Conservation (phyloP, 2,113 vertebrate species). For the Scomber colias region DNA sequence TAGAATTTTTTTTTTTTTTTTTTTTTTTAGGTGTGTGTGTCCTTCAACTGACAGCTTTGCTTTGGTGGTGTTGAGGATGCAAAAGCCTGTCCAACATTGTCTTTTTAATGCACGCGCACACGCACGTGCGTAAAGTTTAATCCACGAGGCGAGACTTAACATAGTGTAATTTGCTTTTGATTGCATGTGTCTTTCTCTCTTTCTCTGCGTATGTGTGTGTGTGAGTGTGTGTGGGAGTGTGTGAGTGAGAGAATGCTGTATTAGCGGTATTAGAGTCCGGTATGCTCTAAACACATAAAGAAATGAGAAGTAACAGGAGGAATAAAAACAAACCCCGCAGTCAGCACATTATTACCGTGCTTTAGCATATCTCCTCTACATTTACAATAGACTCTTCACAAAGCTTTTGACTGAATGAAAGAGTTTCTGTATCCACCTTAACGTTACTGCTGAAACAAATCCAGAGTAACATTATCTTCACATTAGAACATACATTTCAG, state of each 20-base stretch:
- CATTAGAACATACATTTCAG: no score
- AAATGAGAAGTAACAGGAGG: slow-evolving; percentile 42
- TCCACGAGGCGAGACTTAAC: slow-evolving; percentile 63
- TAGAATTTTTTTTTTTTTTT: background rate
- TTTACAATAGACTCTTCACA: slow-evolving; percentile 10
- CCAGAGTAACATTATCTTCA: background rate
- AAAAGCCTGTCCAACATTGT: slow-evolving; percentile 49
- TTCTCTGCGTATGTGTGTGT: slow-evolving; percentile 7
- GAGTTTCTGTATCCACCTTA: background rate
- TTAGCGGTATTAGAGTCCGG: slow-evolving; percentile 22
- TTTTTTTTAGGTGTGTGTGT: slow-evolving; percentile 19
- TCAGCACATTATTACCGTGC: slow-evolving; percentile 9
- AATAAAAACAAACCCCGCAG: slow-evolving; percentile 15
- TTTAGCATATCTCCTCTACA: background rate
- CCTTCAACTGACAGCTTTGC: slow-evolving; percentile 62
- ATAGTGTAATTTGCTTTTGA: slow-evolving; percentile 66
- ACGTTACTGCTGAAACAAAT: slow-evolving; percentile 1
- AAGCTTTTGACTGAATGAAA: background rate
- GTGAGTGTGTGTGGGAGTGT: background rate
- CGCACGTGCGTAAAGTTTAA: slow-evolving; percentile 53
- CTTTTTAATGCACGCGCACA: slow-evolving; percentile 32
- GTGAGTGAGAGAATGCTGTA: slow-evolving; percentile 34
- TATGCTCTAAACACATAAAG: slow-evolving; percentile 29
- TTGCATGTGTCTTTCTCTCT: slow-evolving; percentile 27
- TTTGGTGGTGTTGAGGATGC: background rate